Base-by-base conservation (phyloP, 2,113 vertebrate genomes). In the Anolis carolinensis region DNA sequence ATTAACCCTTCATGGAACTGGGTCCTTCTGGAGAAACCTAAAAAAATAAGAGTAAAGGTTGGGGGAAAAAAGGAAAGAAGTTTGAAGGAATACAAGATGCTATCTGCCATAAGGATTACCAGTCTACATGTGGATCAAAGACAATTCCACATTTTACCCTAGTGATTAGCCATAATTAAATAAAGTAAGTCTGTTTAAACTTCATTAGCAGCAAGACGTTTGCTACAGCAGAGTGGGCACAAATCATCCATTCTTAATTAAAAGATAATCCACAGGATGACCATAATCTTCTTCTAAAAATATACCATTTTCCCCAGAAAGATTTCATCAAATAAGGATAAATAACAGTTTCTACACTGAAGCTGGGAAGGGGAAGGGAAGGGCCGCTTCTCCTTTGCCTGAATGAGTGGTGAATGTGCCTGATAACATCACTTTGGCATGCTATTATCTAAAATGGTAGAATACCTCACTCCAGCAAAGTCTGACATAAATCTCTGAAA, bases 401-500 rank as follows among this genome's bases (percentile, higher is more conserved):
- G 94, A 95, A 90, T 94, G 94, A 97, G 93, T 94, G 95, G 94
- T 94, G 95, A 95, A 91, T 97, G 96, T 95, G 97, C 97, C 97
- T 96, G 98, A 99, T 98, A 99, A 97, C 97, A 98, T 98, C 98
- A 97, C 97, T 98, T 98, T 98, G 98, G 98, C 98, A 98, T 97
- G 97, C 97, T 98, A 98, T 99, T 99, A 99, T 99, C 97, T 98
- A 98, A 98, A 98, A 98, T 97, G 97, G 98, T 98, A 97, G 98
- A 98, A 98, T 98, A 98, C 97, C 97, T 98, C 98, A 97, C 97
- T 98, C 97, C 97, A 97, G 98, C 97, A 98, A 98, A 98, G 98
- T 98, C 98, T 99, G 98, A 99, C 98, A 99, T 99, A 99, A 99
- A 99, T 99, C 98, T 99, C 98, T 96, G 98, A 99, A 98, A 98